These are phyloP conservation scores for Trididemnum clinides DNA, from an alignment of 23 tunicate genomes.

Conservation along the genomic window DNA sequence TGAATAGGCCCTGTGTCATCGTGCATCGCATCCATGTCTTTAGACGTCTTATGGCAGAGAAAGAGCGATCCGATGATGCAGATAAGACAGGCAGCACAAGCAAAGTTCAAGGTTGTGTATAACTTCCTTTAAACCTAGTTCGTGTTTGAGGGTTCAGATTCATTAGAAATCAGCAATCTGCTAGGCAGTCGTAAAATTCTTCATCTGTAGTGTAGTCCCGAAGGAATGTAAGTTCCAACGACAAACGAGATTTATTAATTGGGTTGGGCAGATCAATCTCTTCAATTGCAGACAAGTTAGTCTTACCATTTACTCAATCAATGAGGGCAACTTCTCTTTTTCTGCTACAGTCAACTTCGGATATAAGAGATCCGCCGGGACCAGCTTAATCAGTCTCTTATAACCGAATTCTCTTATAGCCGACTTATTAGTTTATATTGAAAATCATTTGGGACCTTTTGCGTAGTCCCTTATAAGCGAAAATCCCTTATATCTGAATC, in stretches of 20 bases:
- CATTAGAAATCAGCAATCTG: background rate
- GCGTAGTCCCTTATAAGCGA: too few species aligned
- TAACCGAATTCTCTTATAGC: too few species aligned
- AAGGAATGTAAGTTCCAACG: background rate
- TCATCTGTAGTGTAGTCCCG: background rate
- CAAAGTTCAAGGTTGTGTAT: background rate
- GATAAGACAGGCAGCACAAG: too few species aligned
- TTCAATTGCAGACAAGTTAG: background rate
- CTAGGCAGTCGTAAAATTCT: background rate
- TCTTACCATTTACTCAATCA: background rate
- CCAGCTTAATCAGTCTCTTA: too few species aligned
- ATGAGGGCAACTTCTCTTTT: background rate
- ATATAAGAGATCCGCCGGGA: too few species aligned
- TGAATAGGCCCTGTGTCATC: too few species aligned
- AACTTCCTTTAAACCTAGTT: background rate
- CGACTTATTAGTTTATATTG: too few species aligned
- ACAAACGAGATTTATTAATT: background rate
- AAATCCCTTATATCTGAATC: too few species aligned
- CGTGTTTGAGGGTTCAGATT: background rate
- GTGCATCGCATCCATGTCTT: too few species aligned
- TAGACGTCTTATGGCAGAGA: background rate
- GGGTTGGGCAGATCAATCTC: background rate
- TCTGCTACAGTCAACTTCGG: too few species aligned
- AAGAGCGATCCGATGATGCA: too few species aligned
- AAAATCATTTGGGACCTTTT: too few species aligned